Conservation (phyloP, 1,140 invertebrate species). For the Lucilia sericata region DNA sequence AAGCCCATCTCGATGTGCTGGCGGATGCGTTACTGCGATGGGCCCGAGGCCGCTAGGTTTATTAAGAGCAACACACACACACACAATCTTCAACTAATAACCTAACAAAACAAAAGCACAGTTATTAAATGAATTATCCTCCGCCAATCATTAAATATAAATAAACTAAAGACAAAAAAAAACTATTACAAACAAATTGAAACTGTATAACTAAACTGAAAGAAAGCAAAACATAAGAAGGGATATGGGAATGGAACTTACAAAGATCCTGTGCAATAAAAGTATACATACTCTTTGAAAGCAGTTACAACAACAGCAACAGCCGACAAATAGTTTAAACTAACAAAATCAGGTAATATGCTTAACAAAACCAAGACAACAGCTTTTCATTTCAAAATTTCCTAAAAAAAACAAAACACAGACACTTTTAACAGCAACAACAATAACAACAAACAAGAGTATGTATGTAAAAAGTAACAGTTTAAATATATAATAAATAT, state of each 20-base stretch:
- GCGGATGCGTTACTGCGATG: conserved; percentile 92
- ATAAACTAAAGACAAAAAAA: neutral
- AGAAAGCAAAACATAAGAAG: neutral
- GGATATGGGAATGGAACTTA: neutral
- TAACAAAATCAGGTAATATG: no score
- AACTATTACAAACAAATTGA: neutral
- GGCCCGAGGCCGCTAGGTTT: conserved; percentile 85
- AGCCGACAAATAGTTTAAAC: no score
- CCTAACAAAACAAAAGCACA: conserved; percentile 14
- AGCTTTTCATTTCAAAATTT: neutral
- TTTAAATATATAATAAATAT: no score
- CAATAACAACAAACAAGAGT: neutral
- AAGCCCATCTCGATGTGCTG: conserved; percentile 92
- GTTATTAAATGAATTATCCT: conserved; percentile 24
- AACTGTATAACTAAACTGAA: neutral
- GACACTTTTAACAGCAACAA: conserved; percentile 1
- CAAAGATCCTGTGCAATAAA: neutral
- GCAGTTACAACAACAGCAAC: no score
- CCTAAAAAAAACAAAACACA: neutral
- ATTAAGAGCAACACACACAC: conserved; percentile 50
- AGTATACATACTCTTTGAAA: neutral
- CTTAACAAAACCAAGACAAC: no score
- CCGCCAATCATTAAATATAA: conserved; percentile 32
- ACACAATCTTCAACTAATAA: conserved; percentile 50
- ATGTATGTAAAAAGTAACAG: conserved; percentile 19